Percentiles rank a stretch among this genome's conserved stretches.
phyloP scores from a whole-genome alignment of 2,113 vertebrate genomes.

The Procavia capensis region DNA sequence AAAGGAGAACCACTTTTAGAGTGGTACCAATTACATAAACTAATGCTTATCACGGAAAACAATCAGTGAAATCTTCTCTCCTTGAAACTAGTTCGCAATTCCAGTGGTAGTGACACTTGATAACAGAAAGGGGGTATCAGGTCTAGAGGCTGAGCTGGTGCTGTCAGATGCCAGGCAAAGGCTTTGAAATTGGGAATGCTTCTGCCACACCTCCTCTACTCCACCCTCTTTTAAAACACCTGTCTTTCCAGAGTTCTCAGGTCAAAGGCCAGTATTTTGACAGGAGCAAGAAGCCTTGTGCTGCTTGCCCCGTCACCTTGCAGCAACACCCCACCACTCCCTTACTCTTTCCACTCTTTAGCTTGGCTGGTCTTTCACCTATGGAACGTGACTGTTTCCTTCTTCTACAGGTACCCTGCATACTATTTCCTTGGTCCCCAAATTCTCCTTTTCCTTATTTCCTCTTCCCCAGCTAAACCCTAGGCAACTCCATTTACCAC shows the following conservation, averaged over 20 bases:
- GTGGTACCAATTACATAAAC: not conserved
- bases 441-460: not conserved
- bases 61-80: not conserved
- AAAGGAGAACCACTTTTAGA: conserved; percentile 58
- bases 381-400: not conserved
- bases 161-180: not conserved
- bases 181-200: not conserved
- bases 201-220: not conserved
- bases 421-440: not conserved
- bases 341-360: not conserved
- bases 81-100: not conserved
- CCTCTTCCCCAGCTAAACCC: not conserved
- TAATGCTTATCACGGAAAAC: conserved; percentile 34
- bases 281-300: not conserved
- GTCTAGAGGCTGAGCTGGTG: not conserved
- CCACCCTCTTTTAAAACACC: not conserved
- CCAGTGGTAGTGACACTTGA: not conserved
- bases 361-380: not conserved
- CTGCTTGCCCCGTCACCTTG: not conserved
- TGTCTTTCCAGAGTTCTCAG: not conserved
- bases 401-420: not conserved
- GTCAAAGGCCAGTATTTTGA: not conserved
- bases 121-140: too few species aligned
- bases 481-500: not conserved
- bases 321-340: not conserved